phyloP scores from a whole-genome alignment of 2,888 invertebrate genomes.

The Coleophora flavipennella region DNA sequence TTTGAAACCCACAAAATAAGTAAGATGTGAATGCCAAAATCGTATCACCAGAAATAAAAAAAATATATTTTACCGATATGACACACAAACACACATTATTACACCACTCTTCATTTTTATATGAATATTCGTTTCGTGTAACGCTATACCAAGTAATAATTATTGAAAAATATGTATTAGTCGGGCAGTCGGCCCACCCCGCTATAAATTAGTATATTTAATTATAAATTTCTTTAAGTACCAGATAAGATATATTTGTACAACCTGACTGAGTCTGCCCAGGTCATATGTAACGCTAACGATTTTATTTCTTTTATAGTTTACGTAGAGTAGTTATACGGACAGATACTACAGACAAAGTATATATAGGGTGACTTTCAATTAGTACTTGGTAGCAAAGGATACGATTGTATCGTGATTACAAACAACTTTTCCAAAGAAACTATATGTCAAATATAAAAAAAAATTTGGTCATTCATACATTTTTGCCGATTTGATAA shows the following conservation, averaged over 20 bases:
- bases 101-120: too few relatives aligned
- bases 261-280: slow-evolving; percentile 55
- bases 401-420: too few relatives aligned
- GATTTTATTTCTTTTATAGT: slow-evolving; percentile 64
- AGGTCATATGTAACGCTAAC: slow-evolving; percentile 62
- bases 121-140: slow-evolving; percentile 31
- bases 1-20: neutral
- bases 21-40: too few relatives aligned
- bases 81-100: too few relatives aligned
- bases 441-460: too few relatives aligned
- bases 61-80: too few relatives aligned
- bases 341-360: slow-evolving; percentile 13
- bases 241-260: slow-evolving; percentile 62
- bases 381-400: too few relatives aligned
- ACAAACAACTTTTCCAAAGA: too few relatives aligned
- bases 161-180: slow-evolving; percentile 53
- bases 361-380: too few relatives aligned
- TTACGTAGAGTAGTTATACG: slow-evolving; percentile 31
- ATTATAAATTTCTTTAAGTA: slow-evolving; percentile 67
- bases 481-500: too few relatives aligned
- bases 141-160: slow-evolving; percentile 44
- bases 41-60: too few relatives aligned
- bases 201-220: slow-evolving; percentile 65
- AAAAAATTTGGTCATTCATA: too few relatives aligned
- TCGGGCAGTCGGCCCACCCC: slow-evolving; percentile 24